phyloP scores from a whole-genome alignment of 2,113 vertebrate species.

The Euleptes europaea region DNA sequence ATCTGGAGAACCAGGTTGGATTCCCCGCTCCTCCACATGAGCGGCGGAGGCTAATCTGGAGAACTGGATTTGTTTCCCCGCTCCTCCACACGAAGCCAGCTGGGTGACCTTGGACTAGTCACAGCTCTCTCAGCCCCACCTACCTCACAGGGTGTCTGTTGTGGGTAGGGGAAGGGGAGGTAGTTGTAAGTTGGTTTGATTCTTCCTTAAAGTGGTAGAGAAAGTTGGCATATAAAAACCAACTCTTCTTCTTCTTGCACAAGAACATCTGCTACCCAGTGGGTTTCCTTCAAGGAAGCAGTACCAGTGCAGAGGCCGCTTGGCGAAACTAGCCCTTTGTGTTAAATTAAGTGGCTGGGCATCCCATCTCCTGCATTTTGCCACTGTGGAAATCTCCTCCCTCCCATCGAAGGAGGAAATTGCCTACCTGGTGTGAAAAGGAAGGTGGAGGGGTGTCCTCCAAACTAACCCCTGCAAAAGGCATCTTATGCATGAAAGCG shows the following conservation, averaged over 20 bases:
- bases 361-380: not conserved
- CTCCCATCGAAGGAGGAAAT: not conserved
- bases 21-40: too few relatives aligned
- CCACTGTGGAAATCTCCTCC: not conserved
- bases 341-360: not conserved
- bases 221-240: too few relatives aligned
- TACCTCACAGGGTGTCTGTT: too few relatives aligned
- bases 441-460: not conserved
- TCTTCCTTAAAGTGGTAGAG: too few relatives aligned
- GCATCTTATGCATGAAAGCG: not conserved
- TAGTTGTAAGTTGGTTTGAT: too few relatives aligned
- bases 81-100: too few relatives aligned
- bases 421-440: not conserved
- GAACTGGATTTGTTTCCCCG: too few relatives aligned
- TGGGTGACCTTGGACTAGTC: too few relatives aligned
- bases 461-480: not conserved
- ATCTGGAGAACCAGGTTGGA: too few relatives aligned
- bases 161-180: too few relatives aligned
- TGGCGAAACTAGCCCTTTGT: not conserved
- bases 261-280: slow-evolving; percentile 7
- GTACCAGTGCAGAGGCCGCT: not conserved
- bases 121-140: too few relatives aligned
- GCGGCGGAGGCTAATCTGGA: too few relatives aligned
- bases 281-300: slow-evolving; percentile 13
- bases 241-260: not conserved